phyloP scores from a whole-genome alignment of 1,140 invertebrate species.

The Aphaenogaster rudis region DNA sequence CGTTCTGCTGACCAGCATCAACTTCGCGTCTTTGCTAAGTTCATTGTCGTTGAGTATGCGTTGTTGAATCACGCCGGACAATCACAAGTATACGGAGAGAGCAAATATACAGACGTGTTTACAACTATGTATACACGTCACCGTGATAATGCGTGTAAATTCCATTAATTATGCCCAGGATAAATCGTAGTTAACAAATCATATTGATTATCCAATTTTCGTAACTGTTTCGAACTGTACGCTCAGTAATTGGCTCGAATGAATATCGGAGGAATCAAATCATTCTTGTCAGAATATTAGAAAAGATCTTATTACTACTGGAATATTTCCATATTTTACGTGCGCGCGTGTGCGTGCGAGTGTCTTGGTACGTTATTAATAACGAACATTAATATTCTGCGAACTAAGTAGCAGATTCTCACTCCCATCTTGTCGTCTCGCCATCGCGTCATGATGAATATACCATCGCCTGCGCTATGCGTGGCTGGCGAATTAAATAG shows the following conservation, averaged over 20 bases:
- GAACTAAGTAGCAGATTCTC: conserved; percentile 57
- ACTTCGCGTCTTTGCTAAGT: background rate
- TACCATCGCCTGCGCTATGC: conserved; percentile 38
- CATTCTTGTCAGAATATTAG: conserved; percentile 6
- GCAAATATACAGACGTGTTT: conserved; percentile 13
- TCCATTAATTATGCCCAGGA: background rate
- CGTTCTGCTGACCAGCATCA: background rate
- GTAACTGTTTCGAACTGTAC: background rate
- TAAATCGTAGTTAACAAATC: conserved; percentile 15
- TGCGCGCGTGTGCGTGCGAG: background rate
- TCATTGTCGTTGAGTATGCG: conserved; percentile 13
- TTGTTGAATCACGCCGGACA: conserved; percentile 59
- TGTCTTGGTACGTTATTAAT: conserved; percentile 8
- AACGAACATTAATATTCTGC: conserved; percentile 57
- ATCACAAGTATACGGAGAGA: conserved; percentile 43
- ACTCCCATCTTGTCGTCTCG: conserved; percentile 50
- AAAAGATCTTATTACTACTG: conserved; percentile 19
- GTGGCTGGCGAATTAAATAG: conserved; percentile 58
- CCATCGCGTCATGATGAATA: conserved; percentile 52
- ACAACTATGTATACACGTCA: background rate
- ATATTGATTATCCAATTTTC: conserved; percentile 37
- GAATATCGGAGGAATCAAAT: conserved; percentile 17
- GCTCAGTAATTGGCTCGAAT: conserved; percentile 18
- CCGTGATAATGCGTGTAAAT: background rate
- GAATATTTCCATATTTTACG: conserved; percentile 26